Conservation (phyloP, 2,888 invertebrate species). For the Andrena fulva region DNA sequence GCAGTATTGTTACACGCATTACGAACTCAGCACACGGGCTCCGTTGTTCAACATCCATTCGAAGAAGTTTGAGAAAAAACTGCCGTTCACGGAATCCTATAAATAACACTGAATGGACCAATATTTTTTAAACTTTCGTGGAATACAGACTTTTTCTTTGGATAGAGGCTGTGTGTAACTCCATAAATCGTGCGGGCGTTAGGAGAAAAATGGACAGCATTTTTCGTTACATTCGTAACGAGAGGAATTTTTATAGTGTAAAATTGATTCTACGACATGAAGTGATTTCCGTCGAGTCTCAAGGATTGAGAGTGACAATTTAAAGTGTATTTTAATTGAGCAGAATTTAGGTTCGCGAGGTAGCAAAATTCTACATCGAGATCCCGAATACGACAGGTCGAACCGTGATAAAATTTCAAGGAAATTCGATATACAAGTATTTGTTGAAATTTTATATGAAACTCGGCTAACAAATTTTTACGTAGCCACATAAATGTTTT, state of each 20-base stretch:
- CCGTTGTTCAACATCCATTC: no score
- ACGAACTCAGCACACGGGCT: background rate
- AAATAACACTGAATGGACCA: conserved; percentile 17
- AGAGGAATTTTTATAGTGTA: background rate
- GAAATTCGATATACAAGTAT: background rate
- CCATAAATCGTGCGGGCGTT: conserved; percentile 15
- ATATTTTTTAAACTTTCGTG: conserved; percentile 18
- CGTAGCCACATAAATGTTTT: background rate
- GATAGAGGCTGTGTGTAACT: background rate
- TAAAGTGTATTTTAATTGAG: background rate
- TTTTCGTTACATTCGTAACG: conserved; percentile 10
- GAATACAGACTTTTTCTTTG: conserved; percentile 1
- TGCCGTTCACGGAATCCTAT: conserved; percentile 6
- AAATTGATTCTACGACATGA: conserved; percentile 9
- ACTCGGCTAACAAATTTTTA: background rate
- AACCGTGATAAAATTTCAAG: background rate
- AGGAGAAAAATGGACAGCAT: background rate
- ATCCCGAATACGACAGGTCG: background rate
- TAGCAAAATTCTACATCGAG: background rate
- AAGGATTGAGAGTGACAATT: background rate
- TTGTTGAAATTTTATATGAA: background rate
- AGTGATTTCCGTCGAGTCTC: background rate
- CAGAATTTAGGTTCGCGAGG: background rate
- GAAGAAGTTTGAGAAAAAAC: background rate
- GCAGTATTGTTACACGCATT: background rate